Base-by-base conservation (phyloP, 2,888 invertebrate genomes). In the Stictocephala bisonia region DNA sequence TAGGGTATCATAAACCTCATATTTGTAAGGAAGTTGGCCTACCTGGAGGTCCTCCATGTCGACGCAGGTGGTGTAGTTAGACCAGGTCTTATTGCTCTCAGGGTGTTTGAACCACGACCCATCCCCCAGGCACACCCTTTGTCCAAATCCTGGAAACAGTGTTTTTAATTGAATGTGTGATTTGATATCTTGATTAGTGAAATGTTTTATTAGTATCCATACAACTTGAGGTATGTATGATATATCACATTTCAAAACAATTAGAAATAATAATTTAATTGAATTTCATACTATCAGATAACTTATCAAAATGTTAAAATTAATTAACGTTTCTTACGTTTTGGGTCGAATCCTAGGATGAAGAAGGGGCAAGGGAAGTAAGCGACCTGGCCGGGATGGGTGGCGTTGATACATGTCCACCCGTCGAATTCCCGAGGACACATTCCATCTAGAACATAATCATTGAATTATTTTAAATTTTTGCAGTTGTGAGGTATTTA, bases 31-130 rank as follows among this genome's bases (percentile, higher is more conserved):
- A 27, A n/a, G n/a, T n/a, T n/a, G n/a, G n/a, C 13, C 24, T 31
- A 81, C 80, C 76, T 88, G 85, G 51, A 88, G 87, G 71, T 93
- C 89, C 80, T 93, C 91, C 0, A 88, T 86, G 7, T 92, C 90
- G 79, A 91, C 91, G 81, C 96, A 96, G 0, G 90, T 90, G 0
- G 92, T 92, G 81, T 93, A 96, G 83, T 96, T 93, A 0, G 95
- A 94, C 91, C 94, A 95, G 1, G 94, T 94, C 31, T 84, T 84
- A 60, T 86, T 86, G 13, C 86, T 86, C 9, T 85, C 83, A 0
- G 90, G 90, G 81, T 89, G 89, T 0, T 83, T 82, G 81, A 86
- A 90, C 93, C 93, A 93, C 0, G 87, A 86, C 0, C 91, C 93
- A 78, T 90, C 88, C 20, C 86, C 86, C 78, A 86, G 83, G 80